Conservation (phyloP, 2,797 vertebrate genomes). For the Macroramphosus scolopax region DNA sequence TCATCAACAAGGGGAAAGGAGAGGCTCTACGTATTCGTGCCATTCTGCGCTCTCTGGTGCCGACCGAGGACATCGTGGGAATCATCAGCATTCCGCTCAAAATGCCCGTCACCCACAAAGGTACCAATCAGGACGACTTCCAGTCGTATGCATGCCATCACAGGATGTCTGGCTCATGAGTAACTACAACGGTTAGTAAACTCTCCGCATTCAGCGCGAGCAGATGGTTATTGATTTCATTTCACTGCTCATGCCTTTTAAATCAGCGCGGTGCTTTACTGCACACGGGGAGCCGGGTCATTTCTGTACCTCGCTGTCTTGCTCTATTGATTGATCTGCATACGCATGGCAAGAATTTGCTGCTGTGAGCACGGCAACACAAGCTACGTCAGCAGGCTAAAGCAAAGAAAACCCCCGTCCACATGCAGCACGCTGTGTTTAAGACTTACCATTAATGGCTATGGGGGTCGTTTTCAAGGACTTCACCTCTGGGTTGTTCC, state of each 20-base stretch:
- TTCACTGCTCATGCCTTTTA: constrained; percentile 61
- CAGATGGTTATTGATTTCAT: constrained; percentile 54
- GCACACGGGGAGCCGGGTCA: constrained; percentile 56
- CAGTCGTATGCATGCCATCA: too few species aligned
- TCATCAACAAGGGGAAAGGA: constrained; percentile 98
- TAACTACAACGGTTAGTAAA: constrained; percentile 16
- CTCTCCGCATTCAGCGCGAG: constrained; percentile 25
- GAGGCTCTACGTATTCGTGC: constrained; percentile 96
- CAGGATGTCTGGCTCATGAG: not conserved
- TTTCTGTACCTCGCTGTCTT: constrained; percentile 54
- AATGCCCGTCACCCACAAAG: constrained; percentile 91
- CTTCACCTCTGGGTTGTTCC: constrained; percentile 15
- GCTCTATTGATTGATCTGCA: constrained; percentile 67
- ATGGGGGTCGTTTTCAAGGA: constrained; percentile 6
- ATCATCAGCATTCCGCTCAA: constrained; percentile 97
- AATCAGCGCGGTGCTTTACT: constrained; percentile 61
- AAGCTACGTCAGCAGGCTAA: constrained; percentile 41
- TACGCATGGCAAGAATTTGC: constrained; percentile 53
- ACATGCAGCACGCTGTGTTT: constrained; percentile 39
- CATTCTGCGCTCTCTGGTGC: constrained; percentile 95
- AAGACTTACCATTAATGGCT: constrained; percentile 43
- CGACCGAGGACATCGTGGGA: constrained; percentile 94
- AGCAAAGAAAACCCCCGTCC: constrained; percentile 33
- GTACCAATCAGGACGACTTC: constrained; percentile 75
- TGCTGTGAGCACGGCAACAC: constrained; percentile 40